These are phyloP conservation scores for Festucalex cinctus DNA, from an alignment of 2,113 vertebrate genomes.

Conservation along the genomic window DNA sequence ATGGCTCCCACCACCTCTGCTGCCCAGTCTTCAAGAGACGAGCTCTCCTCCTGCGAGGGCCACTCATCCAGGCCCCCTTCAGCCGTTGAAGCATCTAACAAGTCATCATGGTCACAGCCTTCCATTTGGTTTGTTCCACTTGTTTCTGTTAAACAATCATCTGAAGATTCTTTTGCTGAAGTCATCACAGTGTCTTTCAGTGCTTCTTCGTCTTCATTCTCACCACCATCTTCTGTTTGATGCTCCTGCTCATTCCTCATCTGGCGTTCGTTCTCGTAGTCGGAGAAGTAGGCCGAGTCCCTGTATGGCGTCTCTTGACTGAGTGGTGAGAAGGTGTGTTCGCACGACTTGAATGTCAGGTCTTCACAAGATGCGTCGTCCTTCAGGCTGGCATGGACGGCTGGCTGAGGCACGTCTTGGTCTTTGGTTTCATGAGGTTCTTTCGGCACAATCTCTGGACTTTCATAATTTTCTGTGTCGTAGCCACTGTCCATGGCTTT, in stretches of 20 bases:
- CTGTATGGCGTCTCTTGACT: constrained; percentile 83
- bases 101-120: constrained; percentile 27
- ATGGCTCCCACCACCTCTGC: constrained; percentile 71
- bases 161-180: constrained; percentile 11
- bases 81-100: constrained; percentile 1
- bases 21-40: constrained; percentile 65
- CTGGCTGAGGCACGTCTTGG: constrained; percentile 46
- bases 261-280: constrained; percentile 80
- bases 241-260: constrained; percentile 67
- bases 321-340: constrained; percentile 66
- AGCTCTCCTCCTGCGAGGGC: constrained; percentile 62
- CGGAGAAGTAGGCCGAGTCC: constrained; percentile 96
- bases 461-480: constrained; percentile 94
- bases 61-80: constrained; percentile 57
- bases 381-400: constrained; percentile 23
- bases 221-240: constrained; percentile 41
- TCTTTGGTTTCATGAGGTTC: constrained; percentile 81
- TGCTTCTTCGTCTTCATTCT: constrained; percentile 33
- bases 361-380: constrained; percentile 9
- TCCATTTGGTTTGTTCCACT: constrained; percentile 1
- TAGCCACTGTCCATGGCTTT: constrained; percentile 92
- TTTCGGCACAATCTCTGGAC: constrained; percentile 89
- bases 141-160: neutral
- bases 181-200: constrained; percentile 1
- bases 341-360: constrained; percentile 43